A percentile compares a stretch with the other conserved stretches of the same genome.
Conservation (phyloP, 2,888 invertebrate genomes). For the Drosophila villosipedis region DNA sequence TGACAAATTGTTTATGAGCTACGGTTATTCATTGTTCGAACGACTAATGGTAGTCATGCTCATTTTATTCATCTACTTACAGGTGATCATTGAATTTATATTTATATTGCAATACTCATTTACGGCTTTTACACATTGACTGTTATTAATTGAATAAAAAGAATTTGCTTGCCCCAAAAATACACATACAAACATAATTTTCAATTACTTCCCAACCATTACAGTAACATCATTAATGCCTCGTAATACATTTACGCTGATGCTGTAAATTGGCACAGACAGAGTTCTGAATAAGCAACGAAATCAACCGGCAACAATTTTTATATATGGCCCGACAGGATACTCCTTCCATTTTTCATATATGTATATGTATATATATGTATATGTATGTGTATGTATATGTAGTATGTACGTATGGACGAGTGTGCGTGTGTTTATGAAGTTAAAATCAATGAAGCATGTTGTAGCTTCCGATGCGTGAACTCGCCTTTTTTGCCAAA, state of each 20-base stretch:
- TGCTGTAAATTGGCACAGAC: slow-evolving; percentile 57
- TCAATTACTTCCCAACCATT: slow-evolving; percentile 31
- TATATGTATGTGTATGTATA: neutral
- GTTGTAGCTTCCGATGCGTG: slow-evolving; percentile 68
- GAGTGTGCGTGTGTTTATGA: slow-evolving; percentile 25
- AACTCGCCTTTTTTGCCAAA: slow-evolving; percentile 46
- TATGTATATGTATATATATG: neutral
- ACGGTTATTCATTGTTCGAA: slow-evolving; percentile 10
- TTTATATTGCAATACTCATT: slow-evolving; percentile 1
- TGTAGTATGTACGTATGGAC: neutral
- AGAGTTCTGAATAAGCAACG: slow-evolving; percentile 48
- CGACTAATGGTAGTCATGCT: slow-evolving; percentile 28
- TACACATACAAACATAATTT: slow-evolving; percentile 9
- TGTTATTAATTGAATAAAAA: slow-evolving; percentile 18
- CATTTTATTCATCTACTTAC: slow-evolving; percentile 21
- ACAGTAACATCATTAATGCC: slow-evolving; percentile 63
- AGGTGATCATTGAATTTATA: neutral
- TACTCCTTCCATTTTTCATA: slow-evolving; percentile 15
- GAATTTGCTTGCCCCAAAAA: slow-evolving; percentile 4
- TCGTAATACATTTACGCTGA: slow-evolving; percentile 66
- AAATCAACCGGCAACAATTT: slow-evolving; percentile 57
- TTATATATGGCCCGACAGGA: slow-evolving; percentile 27
- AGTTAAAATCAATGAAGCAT: slow-evolving; percentile 77
- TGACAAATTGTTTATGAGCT: slow-evolving; percentile 24
- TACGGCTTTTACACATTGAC: slow-evolving; percentile 13